Evolutionary conservation across 2,888 invertebrate species (phyloP).

Genomic region (Mythimna loreyi): DNA sequence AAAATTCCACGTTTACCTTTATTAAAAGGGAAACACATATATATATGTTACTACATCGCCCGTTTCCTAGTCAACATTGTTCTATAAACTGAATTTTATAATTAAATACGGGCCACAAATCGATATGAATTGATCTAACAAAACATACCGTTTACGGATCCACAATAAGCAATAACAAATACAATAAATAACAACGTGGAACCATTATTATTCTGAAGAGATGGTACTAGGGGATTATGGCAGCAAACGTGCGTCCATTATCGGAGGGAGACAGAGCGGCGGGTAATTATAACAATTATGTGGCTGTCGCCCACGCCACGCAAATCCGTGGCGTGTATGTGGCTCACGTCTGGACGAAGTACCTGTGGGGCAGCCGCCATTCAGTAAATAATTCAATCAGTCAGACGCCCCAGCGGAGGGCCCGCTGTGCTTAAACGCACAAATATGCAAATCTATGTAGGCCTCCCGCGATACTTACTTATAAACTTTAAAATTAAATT

Average conservation of each 20-base stretch:
- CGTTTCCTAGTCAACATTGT: constrained; percentile 23
- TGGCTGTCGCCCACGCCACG: constrained; percentile 66
- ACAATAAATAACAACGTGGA: constrained; percentile 60
- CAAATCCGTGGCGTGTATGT: constrained; percentile 74
- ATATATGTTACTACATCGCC: constrained; percentile 22
- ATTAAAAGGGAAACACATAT: constrained; percentile 35
- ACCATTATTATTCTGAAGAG: constrained; percentile 72
- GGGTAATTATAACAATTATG: constrained; percentile 82
- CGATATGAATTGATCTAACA: constrained; percentile 37
- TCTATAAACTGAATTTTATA: constrained; percentile 37
- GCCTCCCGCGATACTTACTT: constrained; percentile 72
- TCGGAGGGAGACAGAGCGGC: constrained; percentile 72
- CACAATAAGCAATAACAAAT: constrained; percentile 53
- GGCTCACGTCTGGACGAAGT: constrained; percentile 79
- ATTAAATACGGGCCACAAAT: constrained; percentile 29
- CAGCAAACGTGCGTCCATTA: constrained; percentile 73
- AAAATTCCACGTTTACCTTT: constrained; percentile 32
- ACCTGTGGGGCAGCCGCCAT: constrained; percentile 77
- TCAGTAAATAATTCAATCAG: constrained; percentile 88
- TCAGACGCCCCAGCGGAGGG: constrained; percentile 72
- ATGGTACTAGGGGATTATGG: constrained; percentile 66
- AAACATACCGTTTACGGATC: constrained; percentile 28
- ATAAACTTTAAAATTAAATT: constrained; percentile 82
- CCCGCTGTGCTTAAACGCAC: constrained; percentile 78
- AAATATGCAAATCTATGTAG: constrained; percentile 82